Conservation (phyloP, 2,888 invertebrate genomes). For the Ametastegia equiseti region DNA sequence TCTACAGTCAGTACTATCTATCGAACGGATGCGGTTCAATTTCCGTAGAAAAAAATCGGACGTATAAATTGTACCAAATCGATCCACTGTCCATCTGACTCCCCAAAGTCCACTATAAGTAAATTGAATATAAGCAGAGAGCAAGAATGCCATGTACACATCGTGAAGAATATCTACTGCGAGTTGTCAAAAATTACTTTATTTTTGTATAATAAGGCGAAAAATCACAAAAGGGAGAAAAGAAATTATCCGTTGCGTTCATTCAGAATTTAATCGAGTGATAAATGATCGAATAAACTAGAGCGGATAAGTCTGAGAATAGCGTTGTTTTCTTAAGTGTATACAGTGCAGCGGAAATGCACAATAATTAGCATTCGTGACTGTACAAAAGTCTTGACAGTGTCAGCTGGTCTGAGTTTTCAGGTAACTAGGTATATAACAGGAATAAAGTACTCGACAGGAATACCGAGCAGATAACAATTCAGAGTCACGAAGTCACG, state of each 20-base stretch:
- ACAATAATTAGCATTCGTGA: neutral
- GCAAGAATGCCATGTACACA: neutral
- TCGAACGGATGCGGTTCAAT: neutral
- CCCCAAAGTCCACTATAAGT: too few species aligned
- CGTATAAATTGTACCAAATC: neutral
- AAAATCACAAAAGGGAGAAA: too few species aligned
- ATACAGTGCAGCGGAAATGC: neutral
- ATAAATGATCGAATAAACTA: neutral
- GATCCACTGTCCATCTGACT: neutral
- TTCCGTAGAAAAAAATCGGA: neutral
- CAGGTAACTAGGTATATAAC: neutral
- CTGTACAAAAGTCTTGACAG: neutral
- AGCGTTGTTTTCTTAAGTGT: neutral
- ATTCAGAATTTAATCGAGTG: too few species aligned
- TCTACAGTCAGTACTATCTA: neutral
- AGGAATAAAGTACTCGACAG: conserved; percentile 19
- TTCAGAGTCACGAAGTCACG: conserved; percentile 4
- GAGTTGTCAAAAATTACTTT: neutral
- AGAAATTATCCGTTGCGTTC: too few species aligned
- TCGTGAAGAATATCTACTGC: neutral
- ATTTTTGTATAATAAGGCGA: too few species aligned
- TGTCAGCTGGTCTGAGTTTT: neutral
- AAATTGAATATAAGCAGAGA: too few species aligned
- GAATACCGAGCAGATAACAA: neutral
- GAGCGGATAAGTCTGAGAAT: neutral